These are phyloP conservation scores for Atta texana DNA, from an alignment of 1,140 invertebrate species.

Conservation along the genomic window DNA sequence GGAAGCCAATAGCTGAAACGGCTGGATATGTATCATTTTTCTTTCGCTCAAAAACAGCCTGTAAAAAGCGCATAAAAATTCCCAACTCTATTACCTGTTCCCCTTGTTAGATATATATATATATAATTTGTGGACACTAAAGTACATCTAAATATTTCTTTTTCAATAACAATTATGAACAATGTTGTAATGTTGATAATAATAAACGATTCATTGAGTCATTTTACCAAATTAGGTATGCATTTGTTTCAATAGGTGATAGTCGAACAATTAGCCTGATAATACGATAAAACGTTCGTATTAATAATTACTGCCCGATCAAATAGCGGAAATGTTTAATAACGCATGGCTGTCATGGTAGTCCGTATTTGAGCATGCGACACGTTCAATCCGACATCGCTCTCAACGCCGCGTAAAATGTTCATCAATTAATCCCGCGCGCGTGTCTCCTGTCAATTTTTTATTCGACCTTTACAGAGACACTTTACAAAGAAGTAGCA, in stretches of 20 bases:
- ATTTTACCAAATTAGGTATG: slow-evolving; percentile 17
- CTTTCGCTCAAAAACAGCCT: too few relatives aligned
- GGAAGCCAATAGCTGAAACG: too few relatives aligned
- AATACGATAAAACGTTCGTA: slow-evolving; percentile 40
- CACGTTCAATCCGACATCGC: neutral
- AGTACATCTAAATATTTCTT: neutral
- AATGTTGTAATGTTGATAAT: slow-evolving; percentile 2
- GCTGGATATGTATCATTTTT: too few relatives aligned
- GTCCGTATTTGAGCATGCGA: slow-evolving; percentile 6
- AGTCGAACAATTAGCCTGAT: slow-evolving; percentile 50
- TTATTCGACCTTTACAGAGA: neutral
- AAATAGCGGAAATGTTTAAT: slow-evolving; percentile 46
- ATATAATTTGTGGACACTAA: too few relatives aligned
- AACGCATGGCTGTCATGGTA: neutral
- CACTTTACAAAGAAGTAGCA: neutral
- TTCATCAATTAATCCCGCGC: slow-evolving; percentile 46
- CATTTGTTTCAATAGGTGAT: slow-evolving; percentile 32
- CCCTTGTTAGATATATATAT: too few relatives aligned
- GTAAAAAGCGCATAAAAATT: too few relatives aligned
- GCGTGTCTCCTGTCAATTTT: slow-evolving; percentile 21
- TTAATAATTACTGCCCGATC: slow-evolving; percentile 49
- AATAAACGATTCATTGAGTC: neutral
- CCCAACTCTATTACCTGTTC: too few relatives aligned
- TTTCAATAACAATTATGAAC: neutral
- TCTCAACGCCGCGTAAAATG: neutral